Evolutionary conservation across 1,140 invertebrate genomes (phyloP), one percentile per base, ranked within the genome.

Genomic region (Diabrotica undecimpunctata): DNA sequence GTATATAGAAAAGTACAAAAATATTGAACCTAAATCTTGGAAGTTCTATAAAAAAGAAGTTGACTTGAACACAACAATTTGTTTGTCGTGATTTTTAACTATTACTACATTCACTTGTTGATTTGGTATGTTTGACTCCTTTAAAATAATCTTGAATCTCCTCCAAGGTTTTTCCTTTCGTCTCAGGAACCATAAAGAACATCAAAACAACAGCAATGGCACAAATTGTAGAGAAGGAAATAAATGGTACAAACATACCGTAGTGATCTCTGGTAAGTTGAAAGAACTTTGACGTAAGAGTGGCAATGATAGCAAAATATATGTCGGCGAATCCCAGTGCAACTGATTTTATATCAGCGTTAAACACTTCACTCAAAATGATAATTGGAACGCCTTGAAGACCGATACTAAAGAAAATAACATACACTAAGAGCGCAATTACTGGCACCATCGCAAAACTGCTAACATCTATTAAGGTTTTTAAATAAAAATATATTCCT

Each of bases 231-330:
- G 88, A 81, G 77, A 95, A 95, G 9, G 88, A 77, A 82, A 85
- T 89, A 79, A 91, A 93, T 50, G 88, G 85, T 61, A 85, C 86
- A 75, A 91, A 86, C 25, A 86, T 84, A n/a, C 85, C 83, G 13
- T 89, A 81, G 5, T 77, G 67, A 65, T 85, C 82, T 59, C 82
- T 77, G 63, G 91, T 78, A 0, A 86, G 81, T 74, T 87, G 84
- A 79, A 90, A 93, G 65, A 89, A 85, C 73, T 88, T 89, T 38
- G 90, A 90, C 11, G 90, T 83, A 4, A 90, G 76, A 68, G 93
- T 92, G 53, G 89, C 88, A 66, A 87, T 85, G 5, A 87, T 70
- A 75, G 89, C 91, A 53, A 88, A 89, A 66, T 86, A 86, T 61
- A 89, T 81, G 56, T 90, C 88, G 2, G 86, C 86, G 50, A 91